A percentile compares a stretch with the other conserved stretches of the same genome.
These are phyloP conservation scores for Temnopleurus reevesii DNA, from an alignment of 53 echinoderm and acorn worm genomes.

Conservation along the genomic window DNA sequence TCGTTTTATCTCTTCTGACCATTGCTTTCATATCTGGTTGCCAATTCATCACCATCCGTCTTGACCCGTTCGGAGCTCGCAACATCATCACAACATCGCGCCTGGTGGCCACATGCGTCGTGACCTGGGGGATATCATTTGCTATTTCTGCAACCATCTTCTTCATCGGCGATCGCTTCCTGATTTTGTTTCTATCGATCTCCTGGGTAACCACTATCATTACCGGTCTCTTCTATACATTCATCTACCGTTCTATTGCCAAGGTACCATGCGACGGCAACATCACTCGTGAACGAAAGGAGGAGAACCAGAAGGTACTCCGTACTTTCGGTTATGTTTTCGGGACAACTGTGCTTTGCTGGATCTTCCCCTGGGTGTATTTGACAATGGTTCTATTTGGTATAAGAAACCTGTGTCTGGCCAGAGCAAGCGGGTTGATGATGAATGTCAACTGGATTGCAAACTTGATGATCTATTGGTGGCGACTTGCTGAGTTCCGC, in stretches of 20 bases:
- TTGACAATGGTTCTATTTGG: neutral
- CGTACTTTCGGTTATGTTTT: neutral
- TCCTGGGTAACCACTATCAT: neutral
- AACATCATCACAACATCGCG: neutral
- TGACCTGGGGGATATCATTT: neutral
- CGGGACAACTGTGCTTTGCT: neutral
- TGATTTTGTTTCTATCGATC: neutral
- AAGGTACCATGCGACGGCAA: neutral
- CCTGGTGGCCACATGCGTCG: neutral
- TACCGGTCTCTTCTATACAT: neutral
- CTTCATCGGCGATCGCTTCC: neutral
- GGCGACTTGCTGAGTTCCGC: neutral
- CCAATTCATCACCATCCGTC: neutral
- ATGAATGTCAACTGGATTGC: neutral
- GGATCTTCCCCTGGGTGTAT: neutral
- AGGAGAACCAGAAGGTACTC: neutral
- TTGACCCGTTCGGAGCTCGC: neutral
- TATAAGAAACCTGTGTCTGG: neutral
- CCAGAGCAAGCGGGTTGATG: neutral
- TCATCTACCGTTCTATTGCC: neutral
- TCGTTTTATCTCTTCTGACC: neutral
- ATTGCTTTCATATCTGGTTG: neutral
- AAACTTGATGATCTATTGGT: neutral
- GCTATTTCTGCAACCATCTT: neutral
- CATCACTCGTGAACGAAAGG: neutral